Conservation (phyloP, 2,113 vertebrate species). For the Paraplagusia blochii region DNA sequence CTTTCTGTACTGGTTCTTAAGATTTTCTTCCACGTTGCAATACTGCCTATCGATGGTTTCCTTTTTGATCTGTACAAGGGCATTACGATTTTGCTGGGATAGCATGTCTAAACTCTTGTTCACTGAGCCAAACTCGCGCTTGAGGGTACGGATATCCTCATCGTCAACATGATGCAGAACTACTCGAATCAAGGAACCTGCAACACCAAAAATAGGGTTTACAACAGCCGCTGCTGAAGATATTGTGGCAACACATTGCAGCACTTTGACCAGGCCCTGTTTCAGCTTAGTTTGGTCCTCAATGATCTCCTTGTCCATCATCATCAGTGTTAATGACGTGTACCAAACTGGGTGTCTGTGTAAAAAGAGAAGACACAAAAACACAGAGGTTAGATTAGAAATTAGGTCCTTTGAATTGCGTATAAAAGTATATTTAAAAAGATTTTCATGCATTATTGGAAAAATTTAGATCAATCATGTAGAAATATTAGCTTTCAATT, state of each 20-base stretch:
- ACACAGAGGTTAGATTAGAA: too few species aligned
- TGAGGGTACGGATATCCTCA: constrained; percentile 76
- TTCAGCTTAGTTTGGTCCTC: constrained; percentile 77
- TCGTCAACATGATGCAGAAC: constrained; percentile 77
- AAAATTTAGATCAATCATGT: too few species aligned
- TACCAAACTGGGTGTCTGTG: constrained; percentile 2
- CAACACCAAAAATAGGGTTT: constrained; percentile 78
- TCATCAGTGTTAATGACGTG: constrained; percentile 17
- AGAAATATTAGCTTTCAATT: too few species aligned
- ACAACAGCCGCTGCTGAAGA: constrained; percentile 76
- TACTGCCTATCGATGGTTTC: constrained; percentile 77
- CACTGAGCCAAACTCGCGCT: constrained; percentile 70
- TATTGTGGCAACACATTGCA: constrained; percentile 74
- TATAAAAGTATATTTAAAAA: too few species aligned
- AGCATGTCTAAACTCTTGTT: constrained; percentile 67
- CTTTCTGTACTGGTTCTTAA: constrained; percentile 76
- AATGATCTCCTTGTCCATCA: constrained; percentile 69
- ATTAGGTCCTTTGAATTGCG: too few species aligned
- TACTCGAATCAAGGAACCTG: constrained; percentile 76
- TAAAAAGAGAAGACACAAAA: not conserved
- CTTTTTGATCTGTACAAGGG: constrained; percentile 73
- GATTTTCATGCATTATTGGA: too few species aligned
- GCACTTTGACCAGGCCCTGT: constrained; percentile 72
- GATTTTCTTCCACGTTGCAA: constrained; percentile 73
- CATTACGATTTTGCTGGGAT: constrained; percentile 62